Percentiles rank a stretch among this genome's conserved stretches.
Conservation (phyloP, 2,797 vertebrate genomes). For the Varecia variegata region DNA sequence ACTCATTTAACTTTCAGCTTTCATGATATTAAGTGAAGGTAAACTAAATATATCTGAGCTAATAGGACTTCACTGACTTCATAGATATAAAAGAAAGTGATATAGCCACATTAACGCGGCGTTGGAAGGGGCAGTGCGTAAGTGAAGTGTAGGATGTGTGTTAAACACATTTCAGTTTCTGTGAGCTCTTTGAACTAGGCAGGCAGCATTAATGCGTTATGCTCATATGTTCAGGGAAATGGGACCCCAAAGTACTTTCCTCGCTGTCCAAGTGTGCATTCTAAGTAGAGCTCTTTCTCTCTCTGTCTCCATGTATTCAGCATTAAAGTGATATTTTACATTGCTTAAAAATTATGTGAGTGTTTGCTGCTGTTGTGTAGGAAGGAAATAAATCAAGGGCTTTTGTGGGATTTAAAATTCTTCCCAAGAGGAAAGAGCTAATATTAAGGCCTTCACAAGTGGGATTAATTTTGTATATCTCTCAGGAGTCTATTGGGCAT, state of each 20-base stretch:
- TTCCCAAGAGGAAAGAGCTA: constrained; percentile 85
- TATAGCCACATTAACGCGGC: background rate
- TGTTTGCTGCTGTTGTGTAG: constrained; percentile 85
- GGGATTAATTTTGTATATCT: constrained; percentile 87
- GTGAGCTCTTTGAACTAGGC: constrained; percentile 46
- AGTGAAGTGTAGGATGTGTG: background rate
- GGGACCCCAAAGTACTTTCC: constrained; percentile 57
- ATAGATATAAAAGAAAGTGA: background rate
- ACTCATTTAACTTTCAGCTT: background rate
- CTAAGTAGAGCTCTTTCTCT: background rate
- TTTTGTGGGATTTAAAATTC: constrained; percentile 87
- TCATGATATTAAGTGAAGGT: constrained; percentile 29
- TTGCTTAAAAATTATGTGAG: constrained; percentile 83
- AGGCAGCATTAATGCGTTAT: constrained; percentile 57
- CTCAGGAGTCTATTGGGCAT: constrained; percentile 83
- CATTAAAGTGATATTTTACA: constrained; percentile 81
- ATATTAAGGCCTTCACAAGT: constrained; percentile 86
- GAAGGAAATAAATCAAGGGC: constrained; percentile 84
- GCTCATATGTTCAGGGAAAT: constrained; percentile 42
- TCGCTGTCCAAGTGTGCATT: background rate
- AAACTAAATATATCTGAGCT: background rate
- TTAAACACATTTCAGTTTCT: constrained; percentile 40
- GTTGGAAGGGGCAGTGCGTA: background rate
- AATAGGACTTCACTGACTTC: background rate
- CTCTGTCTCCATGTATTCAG: constrained; percentile 44